Conservation (phyloP, 2,113 vertebrate genomes). For the Felis catus region DNA sequence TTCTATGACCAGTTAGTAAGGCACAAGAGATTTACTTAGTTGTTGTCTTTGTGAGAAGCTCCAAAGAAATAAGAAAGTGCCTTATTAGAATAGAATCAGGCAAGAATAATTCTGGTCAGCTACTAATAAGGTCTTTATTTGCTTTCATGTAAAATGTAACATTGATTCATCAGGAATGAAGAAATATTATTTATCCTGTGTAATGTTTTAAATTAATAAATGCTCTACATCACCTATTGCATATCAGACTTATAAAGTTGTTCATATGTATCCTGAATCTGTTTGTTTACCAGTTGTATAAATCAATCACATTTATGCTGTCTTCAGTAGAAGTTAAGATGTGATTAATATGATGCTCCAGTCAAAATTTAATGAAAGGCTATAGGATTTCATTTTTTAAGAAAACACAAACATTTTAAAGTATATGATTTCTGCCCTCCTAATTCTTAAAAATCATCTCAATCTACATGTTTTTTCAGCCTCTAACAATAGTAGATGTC, state of each 20-base stretch:
- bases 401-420: not conserved
- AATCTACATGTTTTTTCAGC: not conserved
- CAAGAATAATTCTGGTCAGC: not conserved
- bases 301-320: not conserved
- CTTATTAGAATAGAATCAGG: not conserved
- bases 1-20: not conserved
- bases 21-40: not conserved
- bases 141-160: not conserved
- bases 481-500: not conserved
- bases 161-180: not conserved
- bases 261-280: not conserved
- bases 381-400: not conserved
- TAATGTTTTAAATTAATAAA: slow-evolving; percentile 33
- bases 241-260: not conserved
- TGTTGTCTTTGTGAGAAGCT: not conserved
- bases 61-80: not conserved
- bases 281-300: not conserved
- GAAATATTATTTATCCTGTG: not conserved
- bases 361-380: not conserved
- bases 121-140: slow-evolving; percentile 9
- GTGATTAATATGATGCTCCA: not conserved
- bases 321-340: not conserved
- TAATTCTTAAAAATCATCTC: not conserved
- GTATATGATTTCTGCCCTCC: not conserved
- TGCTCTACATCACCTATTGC: not conserved